phyloP scores from a whole-genome alignment of 2,888 invertebrate genomes.

The Hesperia comma region DNA sequence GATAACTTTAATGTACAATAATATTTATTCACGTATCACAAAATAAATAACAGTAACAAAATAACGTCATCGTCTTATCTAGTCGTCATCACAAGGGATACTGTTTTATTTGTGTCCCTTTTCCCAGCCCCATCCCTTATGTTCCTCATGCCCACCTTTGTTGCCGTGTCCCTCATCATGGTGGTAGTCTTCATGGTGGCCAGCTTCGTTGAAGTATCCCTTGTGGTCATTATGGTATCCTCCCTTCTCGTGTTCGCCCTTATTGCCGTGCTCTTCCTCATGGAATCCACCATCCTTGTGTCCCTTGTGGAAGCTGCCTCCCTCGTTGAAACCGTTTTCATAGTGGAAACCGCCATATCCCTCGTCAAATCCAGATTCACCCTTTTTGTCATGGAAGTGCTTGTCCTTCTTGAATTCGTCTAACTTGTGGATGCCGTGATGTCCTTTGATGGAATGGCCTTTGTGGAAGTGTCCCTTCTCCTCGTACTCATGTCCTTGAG shows the following conservation, averaged over 20 bases:
- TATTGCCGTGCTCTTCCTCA: slow-evolving; percentile 90
- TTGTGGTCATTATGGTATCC: slow-evolving; percentile 90
- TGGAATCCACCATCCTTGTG: slow-evolving; percentile 90
- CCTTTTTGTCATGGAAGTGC: slow-evolving; percentile 93
- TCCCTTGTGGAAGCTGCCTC: slow-evolving; percentile 91
- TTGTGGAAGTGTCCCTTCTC: slow-evolving; percentile 89
- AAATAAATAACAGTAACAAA: slow-evolving; percentile 47
- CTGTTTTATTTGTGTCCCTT: slow-evolving; percentile 69
- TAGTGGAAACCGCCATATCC: slow-evolving; percentile 91
- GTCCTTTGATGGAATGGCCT: slow-evolving; percentile 93
- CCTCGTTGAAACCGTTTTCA: slow-evolving; percentile 90
- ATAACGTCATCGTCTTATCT: slow-evolving; percentile 20
- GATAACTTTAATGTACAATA: slow-evolving; percentile 27
- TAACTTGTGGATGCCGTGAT: slow-evolving; percentile 92
- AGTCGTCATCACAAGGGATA: not conserved
- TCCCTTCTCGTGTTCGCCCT: slow-evolving; percentile 90
- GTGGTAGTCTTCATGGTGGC: slow-evolving; percentile 88
- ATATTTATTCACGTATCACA: slow-evolving; percentile 42
- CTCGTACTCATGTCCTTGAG: slow-evolving; percentile 82
- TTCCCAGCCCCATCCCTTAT: slow-evolving; percentile 90
- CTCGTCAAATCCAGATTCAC: slow-evolving; percentile 91
- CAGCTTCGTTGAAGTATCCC: slow-evolving; percentile 90
- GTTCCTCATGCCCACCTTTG: slow-evolving; percentile 90
- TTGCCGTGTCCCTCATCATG: slow-evolving; percentile 89
- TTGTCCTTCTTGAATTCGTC: slow-evolving; percentile 94